Evolutionary conservation across 2,888 invertebrate genomes (phyloP).

Genomic region (Chymomyza caudatula): DNA sequence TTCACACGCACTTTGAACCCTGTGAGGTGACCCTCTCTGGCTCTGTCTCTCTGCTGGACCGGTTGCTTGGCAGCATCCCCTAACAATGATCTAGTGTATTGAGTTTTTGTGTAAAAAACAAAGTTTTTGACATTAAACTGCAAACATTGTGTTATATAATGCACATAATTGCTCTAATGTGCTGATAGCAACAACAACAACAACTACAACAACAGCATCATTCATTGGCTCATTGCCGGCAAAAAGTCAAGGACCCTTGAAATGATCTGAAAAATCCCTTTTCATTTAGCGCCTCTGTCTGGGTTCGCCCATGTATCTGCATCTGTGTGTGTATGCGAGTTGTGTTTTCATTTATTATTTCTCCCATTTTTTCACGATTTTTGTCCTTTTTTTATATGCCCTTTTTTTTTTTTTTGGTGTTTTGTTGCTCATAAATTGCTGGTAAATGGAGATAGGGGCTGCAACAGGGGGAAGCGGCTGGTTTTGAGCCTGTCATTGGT

Average conservation of each 20-base stretch:
- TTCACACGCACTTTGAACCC: constrained; percentile 74
- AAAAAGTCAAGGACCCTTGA: constrained; percentile 76
- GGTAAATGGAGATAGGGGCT: constrained; percentile 52
- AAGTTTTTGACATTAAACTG: constrained; percentile 75
- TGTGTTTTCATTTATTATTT: constrained; percentile 64
- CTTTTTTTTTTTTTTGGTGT: constrained; percentile 53
- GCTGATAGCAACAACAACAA: constrained; percentile 18
- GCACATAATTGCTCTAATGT: constrained; percentile 59
- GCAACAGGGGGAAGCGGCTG: constrained; percentile 34
- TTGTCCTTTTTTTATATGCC: constrained; percentile 22
- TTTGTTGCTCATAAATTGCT: constrained; percentile 70
- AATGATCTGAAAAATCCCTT: constrained; percentile 69
- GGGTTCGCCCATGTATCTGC: constrained; percentile 36
- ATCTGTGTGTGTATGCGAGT: constrained; percentile 16
- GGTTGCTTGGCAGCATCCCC: constrained; percentile 28
- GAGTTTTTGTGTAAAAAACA: constrained; percentile 71
- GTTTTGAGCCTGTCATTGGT: constrained; percentile 68
- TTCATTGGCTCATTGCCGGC: constrained; percentile 46
- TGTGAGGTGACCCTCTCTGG: constrained; percentile 22
- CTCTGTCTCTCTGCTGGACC: constrained; percentile 18
- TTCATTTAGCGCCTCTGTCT: constrained; percentile 20
- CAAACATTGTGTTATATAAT: constrained; percentile 71
- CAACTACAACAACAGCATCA: constrained; percentile 2
- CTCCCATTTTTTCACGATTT: constrained; percentile 52
- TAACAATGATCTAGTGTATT: constrained; percentile 47